Base-by-base conservation (phyloP, 2,888 invertebrate genomes). In the Dryomyza anilis region DNA sequence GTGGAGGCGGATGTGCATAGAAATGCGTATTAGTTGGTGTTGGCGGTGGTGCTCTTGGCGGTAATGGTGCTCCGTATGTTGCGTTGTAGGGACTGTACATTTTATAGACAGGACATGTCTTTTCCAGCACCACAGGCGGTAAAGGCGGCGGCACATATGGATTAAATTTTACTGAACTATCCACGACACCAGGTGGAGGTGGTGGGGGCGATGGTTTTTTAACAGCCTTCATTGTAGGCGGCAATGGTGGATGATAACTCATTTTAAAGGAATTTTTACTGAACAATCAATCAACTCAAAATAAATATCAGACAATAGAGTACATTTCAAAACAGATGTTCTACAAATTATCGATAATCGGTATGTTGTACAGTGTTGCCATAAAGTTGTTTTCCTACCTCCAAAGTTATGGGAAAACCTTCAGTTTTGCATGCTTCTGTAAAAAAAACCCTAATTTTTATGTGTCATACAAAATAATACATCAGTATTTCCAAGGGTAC, bases 241-340 rank as follows among this genome's bases (percentile, higher is more conserved):
- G 33, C 53, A 60, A 50, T 8, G 78, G 75, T 14, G 78, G 78
- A 25, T 78, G 76, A 72, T 77, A 76, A 63, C 71, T 76, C 63
- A 69, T 71, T 48, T 63, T 66, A 50, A 8, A 14, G 43, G 89
- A 86, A 2, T 69, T n/a, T n/a, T n/a, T n/a, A n/a, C n/a, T n/a
- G n/a, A n/a, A n/a, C n/a, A n/a, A n/a, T n/a, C n/a, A n/a, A n/a
- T n/a, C n/a, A n/a, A n/a, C n/a, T n/a, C 70, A 58, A 67, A 16
- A 39, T n/a, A 2, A n/a, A 39, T 14, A 39, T 39, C n/a, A 2
- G n/a, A 39, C 12, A 33, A 33, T 12, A 6, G 12, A 2, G 12
- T 2, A 39, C 39, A 39, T 12, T n/a, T 39, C 14, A 39, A 2
- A 2, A 7, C 3, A 39, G n/a, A n/a, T 14, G 3, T 8, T 8